Percentiles rank a stretch among this genome's conserved stretches.
These are phyloP conservation scores for Ceratotherium simum DNA, from an alignment of 2,113 vertebrate species.

Conservation along the genomic window DNA sequence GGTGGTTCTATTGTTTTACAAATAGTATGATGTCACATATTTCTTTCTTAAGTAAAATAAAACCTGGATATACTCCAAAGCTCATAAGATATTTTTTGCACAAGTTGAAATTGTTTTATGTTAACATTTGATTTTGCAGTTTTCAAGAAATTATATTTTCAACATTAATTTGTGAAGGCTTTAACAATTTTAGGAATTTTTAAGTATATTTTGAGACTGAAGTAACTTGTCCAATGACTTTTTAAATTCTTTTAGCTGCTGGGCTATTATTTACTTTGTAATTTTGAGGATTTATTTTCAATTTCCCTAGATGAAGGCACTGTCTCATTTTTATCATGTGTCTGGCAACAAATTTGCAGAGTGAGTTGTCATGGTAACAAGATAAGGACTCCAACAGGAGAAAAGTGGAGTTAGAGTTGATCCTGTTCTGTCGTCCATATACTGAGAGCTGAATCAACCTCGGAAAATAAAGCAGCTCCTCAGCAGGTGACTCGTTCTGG, in stretches of 20 bases:
- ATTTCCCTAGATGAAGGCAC: not conserved
- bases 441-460: not conserved
- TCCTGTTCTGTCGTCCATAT: not conserved
- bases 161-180: not conserved
- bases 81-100: not conserved
- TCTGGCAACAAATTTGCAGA: not conserved
- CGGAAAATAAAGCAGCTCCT: not conserved
- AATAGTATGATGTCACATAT: not conserved
- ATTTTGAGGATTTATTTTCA: slow-evolving; percentile 47
- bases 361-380: slow-evolving; percentile 78
- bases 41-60: not conserved
- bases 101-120: not conserved
- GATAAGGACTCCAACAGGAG: not conserved
- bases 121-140: not conserved
- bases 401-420: not conserved
- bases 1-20: not conserved
- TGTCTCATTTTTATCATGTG: not conserved
- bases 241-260: slow-evolving; percentile 61
- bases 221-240: not conserved
- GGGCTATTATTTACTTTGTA: slow-evolving; percentile 13
- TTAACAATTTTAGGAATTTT: not conserved
- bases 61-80: not conserved
- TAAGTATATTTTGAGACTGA: not conserved
- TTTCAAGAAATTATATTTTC: not conserved
- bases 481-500: accelerated